Base-by-base conservation (phyloP, 2,888 invertebrate genomes). In the Dioctria rufipes region DNA sequence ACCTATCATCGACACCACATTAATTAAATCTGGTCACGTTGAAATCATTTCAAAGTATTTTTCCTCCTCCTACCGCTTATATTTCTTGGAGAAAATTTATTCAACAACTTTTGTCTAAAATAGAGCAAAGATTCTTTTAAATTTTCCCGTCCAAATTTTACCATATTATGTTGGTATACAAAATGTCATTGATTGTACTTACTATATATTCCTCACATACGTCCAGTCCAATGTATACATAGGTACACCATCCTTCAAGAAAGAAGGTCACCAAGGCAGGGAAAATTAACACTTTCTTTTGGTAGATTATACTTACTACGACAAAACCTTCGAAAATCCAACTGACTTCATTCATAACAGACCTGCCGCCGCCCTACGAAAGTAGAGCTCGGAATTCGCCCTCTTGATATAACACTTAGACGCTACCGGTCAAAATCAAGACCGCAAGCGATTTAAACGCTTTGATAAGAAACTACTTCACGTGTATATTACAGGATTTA, bases 371-470 rank as follows among this genome's bases (percentile, higher is more conserved):
- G 25, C 25, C 37, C 42, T 11, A n/a, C 13, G 8, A 25, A 39
- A 13, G 60, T 25, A 25, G 25, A 25, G 43, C 43, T 63, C 13
- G 63, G 5, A 37, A n/a, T 46, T 25, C 54, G 54, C 8, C 54
- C 4, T 25, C 25, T 58, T 9, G 42, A 78, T 71, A 78, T 40
- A 77, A 69, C 39, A 69, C 80, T 73, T 78, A 69, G 73, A 78
- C 73, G 78, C 66, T 75, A 77, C 79, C 80, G 82, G 79, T 81
- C 79, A 80, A 80, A 82, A 82, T 81, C 80, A 82, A 82, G 82
- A 81, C 81, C 81, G 75, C 82, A 39, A 73, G 78, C 67, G 80
- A 83, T 82, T 82, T 81, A 67, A 78, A 81, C 37, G 66, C 65
- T 66, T 49, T 65, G 82, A 82, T 82, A 82, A 82, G 81, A 37